Evolutionary conservation across 2,888 invertebrate genomes (phyloP).

Genomic region (Drosophila nr. fundita): DNA sequence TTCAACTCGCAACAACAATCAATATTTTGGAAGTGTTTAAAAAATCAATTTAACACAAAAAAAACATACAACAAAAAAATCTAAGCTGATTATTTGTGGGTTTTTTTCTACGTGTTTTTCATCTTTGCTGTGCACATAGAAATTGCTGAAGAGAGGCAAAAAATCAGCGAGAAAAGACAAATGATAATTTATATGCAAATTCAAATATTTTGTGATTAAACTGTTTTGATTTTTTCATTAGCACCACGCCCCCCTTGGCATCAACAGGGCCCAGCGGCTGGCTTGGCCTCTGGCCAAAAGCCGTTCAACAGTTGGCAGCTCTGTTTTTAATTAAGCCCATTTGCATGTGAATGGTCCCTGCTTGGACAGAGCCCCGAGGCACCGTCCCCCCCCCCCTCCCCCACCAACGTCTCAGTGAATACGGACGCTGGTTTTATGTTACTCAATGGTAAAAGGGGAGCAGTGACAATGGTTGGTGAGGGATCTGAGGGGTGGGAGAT

Average conservation of each 20-base stretch:
- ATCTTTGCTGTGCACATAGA: conserved; percentile 46
- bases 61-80: conserved; percentile 7
- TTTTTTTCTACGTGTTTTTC: conserved; percentile 20
- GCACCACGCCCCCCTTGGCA: conserved; percentile 35
- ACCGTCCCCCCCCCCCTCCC: neutral
- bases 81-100: conserved; percentile 66
- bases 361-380: conserved; percentile 14
- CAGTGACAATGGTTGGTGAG: neutral
- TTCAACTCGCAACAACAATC: conserved; percentile 6
- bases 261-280: conserved; percentile 35
- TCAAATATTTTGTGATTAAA: conserved; percentile 72
- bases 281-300: conserved; percentile 48
- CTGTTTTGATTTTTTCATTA: conserved; percentile 74
- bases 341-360: conserved; percentile 70
- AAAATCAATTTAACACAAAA: conserved; percentile 26
- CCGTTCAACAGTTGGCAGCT: conserved; percentile 63
- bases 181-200: conserved; percentile 75
- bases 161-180: conserved; percentile 4
- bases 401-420: conserved; percentile 9
- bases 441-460: conserved; percentile 32
- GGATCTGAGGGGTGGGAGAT: neutral
- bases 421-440: conserved; percentile 64
- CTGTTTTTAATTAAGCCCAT: conserved; percentile 77
- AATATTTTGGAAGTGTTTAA: conserved; percentile 13
- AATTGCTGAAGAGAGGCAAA: conserved; percentile 36